Evolutionary conservation across 2,113 vertebrate species (phyloP).

Genomic region (Benthochromis sp.): DNA sequence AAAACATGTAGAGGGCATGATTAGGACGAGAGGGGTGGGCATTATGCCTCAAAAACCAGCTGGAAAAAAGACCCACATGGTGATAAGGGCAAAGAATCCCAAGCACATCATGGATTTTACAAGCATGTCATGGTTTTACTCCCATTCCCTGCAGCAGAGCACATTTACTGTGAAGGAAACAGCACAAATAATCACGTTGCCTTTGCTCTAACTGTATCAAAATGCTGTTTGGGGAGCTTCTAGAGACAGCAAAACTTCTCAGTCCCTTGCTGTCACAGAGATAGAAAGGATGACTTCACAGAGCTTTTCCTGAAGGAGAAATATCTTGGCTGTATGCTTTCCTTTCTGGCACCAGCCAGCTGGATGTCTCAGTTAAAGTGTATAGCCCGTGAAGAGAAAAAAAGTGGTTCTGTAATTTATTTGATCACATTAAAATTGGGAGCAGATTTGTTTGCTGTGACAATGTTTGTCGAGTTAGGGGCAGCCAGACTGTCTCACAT

Average conservation of each 20-base stretch:
- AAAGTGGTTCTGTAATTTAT: conserved; percentile 63
- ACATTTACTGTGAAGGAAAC: conserved; percentile 55
- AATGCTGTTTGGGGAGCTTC: conserved; percentile 58
- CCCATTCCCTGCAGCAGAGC: conserved; percentile 28
- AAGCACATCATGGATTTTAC: conserved; percentile 53
- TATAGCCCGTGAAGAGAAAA: conserved; percentile 49
- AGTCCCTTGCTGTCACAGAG: conserved; percentile 43
- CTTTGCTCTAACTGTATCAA: conserved; percentile 56
- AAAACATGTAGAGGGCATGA: conserved; percentile 31
- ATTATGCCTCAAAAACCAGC: conserved; percentile 27
- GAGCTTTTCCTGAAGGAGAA: conserved; percentile 59
- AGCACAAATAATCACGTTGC: conserved; percentile 60
- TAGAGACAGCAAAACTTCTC: conserved; percentile 52
- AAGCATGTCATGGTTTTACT: conserved; percentile 54
- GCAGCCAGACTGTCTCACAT: conserved; percentile 58
- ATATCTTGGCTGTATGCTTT: conserved; percentile 42
- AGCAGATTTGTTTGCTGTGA: conserved; percentile 68
- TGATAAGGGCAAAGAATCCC: conserved; percentile 56
- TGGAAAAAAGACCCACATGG: conserved; percentile 39
- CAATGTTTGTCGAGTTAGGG: conserved; percentile 66
- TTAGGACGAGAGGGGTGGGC: conserved; percentile 45
- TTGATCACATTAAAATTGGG: conserved; percentile 65
- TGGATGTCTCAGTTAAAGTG: conserved; percentile 48
- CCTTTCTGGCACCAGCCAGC: conserved; percentile 41
- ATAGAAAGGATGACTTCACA: conserved; percentile 59